Evolutionary conservation across 2,888 invertebrate genomes (phyloP).

Genomic region (Bembecia ichneumoniformis): DNA sequence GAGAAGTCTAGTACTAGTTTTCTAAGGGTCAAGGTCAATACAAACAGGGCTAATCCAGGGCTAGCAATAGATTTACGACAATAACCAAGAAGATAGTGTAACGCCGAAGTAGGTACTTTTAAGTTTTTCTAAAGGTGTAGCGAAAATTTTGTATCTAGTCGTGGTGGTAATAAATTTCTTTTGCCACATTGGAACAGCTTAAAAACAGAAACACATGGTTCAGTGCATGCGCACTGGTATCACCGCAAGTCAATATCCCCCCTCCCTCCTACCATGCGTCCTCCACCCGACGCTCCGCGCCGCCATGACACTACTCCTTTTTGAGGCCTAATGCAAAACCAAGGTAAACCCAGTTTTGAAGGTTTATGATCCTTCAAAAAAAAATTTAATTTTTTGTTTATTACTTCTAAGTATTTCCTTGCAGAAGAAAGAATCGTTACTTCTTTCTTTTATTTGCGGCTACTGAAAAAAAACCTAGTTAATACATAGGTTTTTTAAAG

Average conservation of each 20-base stretch:
- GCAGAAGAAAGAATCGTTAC: too few relatives aligned
- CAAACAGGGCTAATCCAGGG: not conserved
- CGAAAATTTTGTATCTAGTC: too few relatives aligned
- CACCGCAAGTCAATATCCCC: conserved; percentile 70
- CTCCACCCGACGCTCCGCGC: conserved; percentile 43
- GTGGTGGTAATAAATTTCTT: not conserved
- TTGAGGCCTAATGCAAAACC: conserved; percentile 26
- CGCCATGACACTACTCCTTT: conserved; percentile 59
- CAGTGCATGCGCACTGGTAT: conserved; percentile 62
- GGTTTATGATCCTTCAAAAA: conserved; percentile 11
- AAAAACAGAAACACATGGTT: conserved; percentile 65
- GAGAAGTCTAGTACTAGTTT: too few relatives aligned
- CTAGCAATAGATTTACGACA: too few relatives aligned
- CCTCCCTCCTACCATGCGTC: conserved; percentile 31
- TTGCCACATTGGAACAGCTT: conserved; percentile 8
- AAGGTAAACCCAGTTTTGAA: conserved; percentile 24
- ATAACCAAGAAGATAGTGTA: too few relatives aligned
- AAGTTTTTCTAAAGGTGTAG: too few relatives aligned
- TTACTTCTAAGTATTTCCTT: too few relatives aligned
- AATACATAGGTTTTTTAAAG: too few relatives aligned
- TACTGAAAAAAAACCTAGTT: too few relatives aligned
- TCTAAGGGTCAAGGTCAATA: not conserved
- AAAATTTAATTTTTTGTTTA: too few relatives aligned
- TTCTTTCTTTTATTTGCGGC: too few relatives aligned
- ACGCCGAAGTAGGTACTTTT: too few relatives aligned